Percentiles rank a stretch among this genome's conserved stretches.
phyloP scores from a whole-genome alignment of 2,113 vertebrate genomes.

The Brachyhypopomus gauderio region DNA sequence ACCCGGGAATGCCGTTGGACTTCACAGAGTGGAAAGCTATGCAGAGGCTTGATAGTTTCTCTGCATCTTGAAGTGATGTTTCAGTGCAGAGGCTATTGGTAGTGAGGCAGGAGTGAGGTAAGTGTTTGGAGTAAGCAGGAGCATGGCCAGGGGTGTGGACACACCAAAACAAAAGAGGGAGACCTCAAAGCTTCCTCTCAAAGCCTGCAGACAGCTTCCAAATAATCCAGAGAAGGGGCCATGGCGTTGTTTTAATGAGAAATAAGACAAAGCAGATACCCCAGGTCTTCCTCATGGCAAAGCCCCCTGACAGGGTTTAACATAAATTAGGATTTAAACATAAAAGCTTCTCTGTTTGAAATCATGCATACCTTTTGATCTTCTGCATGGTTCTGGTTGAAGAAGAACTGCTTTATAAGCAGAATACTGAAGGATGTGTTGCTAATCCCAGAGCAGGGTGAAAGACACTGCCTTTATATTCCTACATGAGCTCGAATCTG shows the following conservation, averaged over 20 bases:
- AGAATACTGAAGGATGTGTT: not conserved
- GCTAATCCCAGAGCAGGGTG: constrained; percentile 3
- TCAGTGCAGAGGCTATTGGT: no score
- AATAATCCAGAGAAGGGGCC: no score
- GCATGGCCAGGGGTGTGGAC: no score
- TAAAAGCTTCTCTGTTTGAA: constrained; percentile 17
- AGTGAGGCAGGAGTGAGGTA: no score
- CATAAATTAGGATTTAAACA: constrained; percentile 27
- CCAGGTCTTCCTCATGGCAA: constrained; percentile 13
- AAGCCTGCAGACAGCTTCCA: no score
- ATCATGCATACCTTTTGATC: constrained; percentile 19
- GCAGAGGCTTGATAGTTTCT: no score
- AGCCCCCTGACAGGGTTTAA: constrained; percentile 11
- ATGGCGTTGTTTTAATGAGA: not conserved
- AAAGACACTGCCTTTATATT: not conserved
- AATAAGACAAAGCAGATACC: not conserved
- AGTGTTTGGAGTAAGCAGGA: no score
- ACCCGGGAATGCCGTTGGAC: no score
- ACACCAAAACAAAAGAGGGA: no score
- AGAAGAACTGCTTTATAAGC: not conserved
- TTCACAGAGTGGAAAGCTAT: no score
- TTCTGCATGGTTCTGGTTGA: not conserved
- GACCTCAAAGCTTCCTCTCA: no score
- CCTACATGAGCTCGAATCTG: not conserved
- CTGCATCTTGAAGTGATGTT: no score